A percentile compares a stretch with the other conserved stretches of the same genome.
Conservation (phyloP, 2,888 invertebrate genomes). For the Aspidiotus rigidus region DNA sequence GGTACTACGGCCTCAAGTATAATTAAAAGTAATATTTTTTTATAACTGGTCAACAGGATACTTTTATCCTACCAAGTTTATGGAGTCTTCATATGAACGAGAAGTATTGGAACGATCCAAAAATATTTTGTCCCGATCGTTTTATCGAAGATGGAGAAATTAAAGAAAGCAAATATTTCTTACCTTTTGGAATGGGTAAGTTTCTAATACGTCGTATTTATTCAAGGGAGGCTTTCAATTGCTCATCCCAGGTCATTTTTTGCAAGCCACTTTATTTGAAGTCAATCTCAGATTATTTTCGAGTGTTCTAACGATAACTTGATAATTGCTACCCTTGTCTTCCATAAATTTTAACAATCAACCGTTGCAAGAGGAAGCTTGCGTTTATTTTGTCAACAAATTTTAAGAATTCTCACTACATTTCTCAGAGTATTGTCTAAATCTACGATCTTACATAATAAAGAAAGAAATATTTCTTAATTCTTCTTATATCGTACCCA, state of each 20-base stretch:
- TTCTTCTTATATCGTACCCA: too few species aligned
- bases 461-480: too few species aligned
- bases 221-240: too few species aligned
- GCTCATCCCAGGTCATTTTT: too few species aligned
- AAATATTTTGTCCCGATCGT: conserved; percentile 54
- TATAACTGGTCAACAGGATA: conserved; percentile 44
- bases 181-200: conserved; percentile 60
- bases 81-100: conserved; percentile 54
- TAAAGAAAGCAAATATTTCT: conserved; percentile 47
- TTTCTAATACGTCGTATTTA: not conserved
- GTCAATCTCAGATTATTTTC: too few species aligned
- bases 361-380: not conserved
- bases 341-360: not conserved
- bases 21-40: conserved; percentile 6
- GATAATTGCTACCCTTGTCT: not conserved
- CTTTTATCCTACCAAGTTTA: conserved; percentile 52
- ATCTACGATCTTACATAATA: too few species aligned
- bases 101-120: conserved; percentile 52
- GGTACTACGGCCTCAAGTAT: too few species aligned
- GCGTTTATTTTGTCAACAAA: too few species aligned
- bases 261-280: too few species aligned
- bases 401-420: too few species aligned
- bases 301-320: too few species aligned
- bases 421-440: too few species aligned
- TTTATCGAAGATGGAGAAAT: conserved; percentile 53